Evolutionary conservation across 2,888 invertebrate genomes (phyloP).

Genomic region (Rotaria sp.): DNA sequence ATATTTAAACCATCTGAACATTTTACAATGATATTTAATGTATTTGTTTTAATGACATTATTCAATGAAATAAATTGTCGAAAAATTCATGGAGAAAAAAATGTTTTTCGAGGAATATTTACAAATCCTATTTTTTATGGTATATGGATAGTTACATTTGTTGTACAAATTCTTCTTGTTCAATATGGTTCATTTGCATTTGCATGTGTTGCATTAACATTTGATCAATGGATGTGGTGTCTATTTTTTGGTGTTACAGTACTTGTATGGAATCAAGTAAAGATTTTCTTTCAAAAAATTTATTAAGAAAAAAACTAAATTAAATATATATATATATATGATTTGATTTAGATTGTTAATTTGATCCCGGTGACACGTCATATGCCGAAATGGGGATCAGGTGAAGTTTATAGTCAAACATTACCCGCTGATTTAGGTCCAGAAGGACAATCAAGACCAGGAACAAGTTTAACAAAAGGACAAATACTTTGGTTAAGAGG

Average conservation of each 20-base stretch:
- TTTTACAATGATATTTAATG: conserved; percentile 98
- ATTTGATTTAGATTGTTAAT: neutral
- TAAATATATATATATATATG: neutral
- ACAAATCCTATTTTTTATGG: conserved; percentile 95
- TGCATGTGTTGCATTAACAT: conserved; percentile 77
- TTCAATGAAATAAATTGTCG: conserved; percentile 99
- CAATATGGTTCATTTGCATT: conserved; percentile 95
- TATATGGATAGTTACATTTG: conserved; percentile 76
- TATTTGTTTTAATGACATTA: conserved; percentile 99
- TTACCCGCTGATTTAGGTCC: neutral
- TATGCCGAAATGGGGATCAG: conserved; percentile 20
- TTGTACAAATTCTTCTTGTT: conserved; percentile 70
- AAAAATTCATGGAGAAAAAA: conserved; percentile 97
- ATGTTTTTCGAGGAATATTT: conserved; percentile 90
- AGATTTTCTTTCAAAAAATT: neutral
- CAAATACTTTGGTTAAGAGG: conserved; percentile 99
- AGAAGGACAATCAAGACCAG: neutral
- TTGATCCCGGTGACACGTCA: conserved; percentile 25
- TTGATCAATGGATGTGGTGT: conserved; percentile 99
- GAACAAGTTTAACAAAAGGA: conserved; percentile 59
- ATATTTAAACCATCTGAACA: conserved; percentile 79
- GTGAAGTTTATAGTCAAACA: conserved; percentile 10
- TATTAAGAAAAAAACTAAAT: neutral
- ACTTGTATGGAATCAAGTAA: conserved; percentile 76
- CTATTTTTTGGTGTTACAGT: conserved; percentile 91